phyloP scores from a whole-genome alignment of 2,113 vertebrate genomes.

The Pachyramphus minor region DNA sequence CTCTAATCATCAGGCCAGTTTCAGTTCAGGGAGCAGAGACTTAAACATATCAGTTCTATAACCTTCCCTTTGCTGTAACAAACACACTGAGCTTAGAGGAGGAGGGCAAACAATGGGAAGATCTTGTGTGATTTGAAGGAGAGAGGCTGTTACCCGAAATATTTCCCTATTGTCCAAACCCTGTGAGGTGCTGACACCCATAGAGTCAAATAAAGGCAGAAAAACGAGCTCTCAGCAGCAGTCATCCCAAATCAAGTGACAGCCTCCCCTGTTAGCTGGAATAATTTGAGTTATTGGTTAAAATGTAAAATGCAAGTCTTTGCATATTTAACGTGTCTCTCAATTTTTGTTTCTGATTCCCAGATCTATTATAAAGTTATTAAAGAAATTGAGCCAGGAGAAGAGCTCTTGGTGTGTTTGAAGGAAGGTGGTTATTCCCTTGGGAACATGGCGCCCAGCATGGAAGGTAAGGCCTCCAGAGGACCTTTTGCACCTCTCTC shows the following conservation, averaged over 20 bases:
- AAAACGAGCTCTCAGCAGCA: not conserved
- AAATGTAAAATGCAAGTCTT: not conserved
- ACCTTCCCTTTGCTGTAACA: not conserved
- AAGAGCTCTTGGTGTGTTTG: constrained; percentile 94
- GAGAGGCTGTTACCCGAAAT: not conserved
- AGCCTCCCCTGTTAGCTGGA: not conserved
- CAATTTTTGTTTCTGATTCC: constrained; percentile 25
- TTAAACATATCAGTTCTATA: not conserved
- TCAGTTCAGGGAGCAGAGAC: not conserved
- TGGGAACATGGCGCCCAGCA: constrained; percentile 88
- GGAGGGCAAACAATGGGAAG: not conserved
- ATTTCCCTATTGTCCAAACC: not conserved
- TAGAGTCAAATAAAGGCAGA: not conserved
- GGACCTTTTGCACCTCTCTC: not conserved
- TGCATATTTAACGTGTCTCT: not conserved
- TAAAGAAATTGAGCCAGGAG: constrained; percentile 92
- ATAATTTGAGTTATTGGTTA: not conserved
- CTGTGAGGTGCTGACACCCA: not conserved
- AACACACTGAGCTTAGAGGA: not conserved
- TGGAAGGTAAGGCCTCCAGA: constrained; percentile 87
- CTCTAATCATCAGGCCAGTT: too few species aligned
- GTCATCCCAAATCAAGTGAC: not conserved
- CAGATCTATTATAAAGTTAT: constrained; percentile 96
- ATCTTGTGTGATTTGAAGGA: not conserved
- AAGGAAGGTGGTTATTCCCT: constrained; percentile 92